Conservation (phyloP, 2,797 vertebrate genomes). For the Hozukius guyotensis region DNA sequence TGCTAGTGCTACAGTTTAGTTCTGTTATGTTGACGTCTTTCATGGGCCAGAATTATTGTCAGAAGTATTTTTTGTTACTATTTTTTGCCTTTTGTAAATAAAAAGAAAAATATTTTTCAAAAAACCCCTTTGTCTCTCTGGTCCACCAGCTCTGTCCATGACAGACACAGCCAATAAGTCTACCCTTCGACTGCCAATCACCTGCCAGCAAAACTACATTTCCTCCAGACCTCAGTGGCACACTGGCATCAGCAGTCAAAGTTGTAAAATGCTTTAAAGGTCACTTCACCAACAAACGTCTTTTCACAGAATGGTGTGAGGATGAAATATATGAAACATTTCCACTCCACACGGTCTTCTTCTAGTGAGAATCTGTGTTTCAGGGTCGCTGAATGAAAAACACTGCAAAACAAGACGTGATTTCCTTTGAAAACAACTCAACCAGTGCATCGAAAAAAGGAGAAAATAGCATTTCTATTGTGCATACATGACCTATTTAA, state of each 20-base stretch:
- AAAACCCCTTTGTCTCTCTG: not conserved
- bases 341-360: not conserved
- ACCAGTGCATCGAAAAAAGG: not conserved
- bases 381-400: not conserved
- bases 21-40: not conserved
- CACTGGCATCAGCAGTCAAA: not conserved
- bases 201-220: not conserved
- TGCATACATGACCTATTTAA: conserved; percentile 2
- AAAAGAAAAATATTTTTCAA: not conserved
- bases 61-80: not conserved
- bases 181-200: not conserved
- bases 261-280: not conserved
- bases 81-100: not conserved
- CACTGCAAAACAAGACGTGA: not conserved
- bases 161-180: not conserved
- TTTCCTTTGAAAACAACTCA: not conserved
- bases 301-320: not conserved
- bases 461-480: not conserved
- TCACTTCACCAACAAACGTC: not conserved
- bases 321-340: not conserved
- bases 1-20: not conserved
- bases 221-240: not conserved
- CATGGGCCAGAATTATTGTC: not conserved
- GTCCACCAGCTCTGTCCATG: not conserved
- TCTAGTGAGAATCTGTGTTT: not conserved